Base-by-base conservation (phyloP, 2,888 invertebrate genomes). In the Muschampia staudingeri region DNA sequence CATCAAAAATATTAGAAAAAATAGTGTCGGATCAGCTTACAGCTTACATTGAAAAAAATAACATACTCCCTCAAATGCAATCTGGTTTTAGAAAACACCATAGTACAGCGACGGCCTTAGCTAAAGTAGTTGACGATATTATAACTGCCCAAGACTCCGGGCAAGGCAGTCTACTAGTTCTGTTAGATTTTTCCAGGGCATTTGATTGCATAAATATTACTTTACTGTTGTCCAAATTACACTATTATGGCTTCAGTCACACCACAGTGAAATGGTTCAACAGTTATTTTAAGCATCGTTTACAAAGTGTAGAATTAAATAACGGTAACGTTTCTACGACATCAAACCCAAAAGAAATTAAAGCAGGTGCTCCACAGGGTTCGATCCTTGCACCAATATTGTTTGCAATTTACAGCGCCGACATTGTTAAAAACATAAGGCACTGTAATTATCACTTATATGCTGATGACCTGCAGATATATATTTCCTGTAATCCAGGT, bases 1-100 rank as follows among this genome's bases (percentile, higher is more conserved):
- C 81, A 8, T 81, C 84, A 14, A 82, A 84, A 72, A 76, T 84
- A 34, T 25, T 81, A 34, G 84, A 80, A 65, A 82, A 69, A 42
- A 12, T 42, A 11, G 12, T 42, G 16, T 72, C 70, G 5, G 70
- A 70, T 2, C 81, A 84, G 61, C 19, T 84, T 9, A 71, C 19
- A 7, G 61, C 70, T 40, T 84, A 56, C 69, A 14, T 82, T 16
- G 76, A 72, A 9, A 37, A 3, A 25, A 52, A 82, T 16, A 56
- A 81, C 16, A 75, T 84, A n/a, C 30, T 82, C 9, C 82, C 80
- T 0, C n/a, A 19, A 25, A 2, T 37, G 25, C 79, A 84, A 19
- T 82, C 79, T 8, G 78, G 82, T 56, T 81, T 78, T 42, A 25
- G 78, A 25, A 80, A 72, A 16, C 1, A 37, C 19, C 14, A 75